phyloP scores from a whole-genome alignment of 2,888 invertebrate genomes.

The Cetonia aurata region DNA sequence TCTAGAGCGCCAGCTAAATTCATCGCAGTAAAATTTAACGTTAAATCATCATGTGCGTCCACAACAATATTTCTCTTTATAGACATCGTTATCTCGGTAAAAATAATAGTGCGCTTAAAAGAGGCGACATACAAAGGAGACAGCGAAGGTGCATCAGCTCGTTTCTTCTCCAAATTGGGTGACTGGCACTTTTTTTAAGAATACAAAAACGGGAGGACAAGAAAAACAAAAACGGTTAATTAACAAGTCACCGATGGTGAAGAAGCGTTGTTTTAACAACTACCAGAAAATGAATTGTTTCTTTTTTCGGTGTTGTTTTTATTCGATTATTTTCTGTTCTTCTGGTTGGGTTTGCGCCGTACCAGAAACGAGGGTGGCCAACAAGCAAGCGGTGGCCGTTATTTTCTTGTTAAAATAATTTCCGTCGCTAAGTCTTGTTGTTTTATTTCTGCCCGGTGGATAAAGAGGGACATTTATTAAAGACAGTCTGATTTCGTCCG shows the following conservation, averaged over 20 bases:
- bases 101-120: slow-evolving; percentile 61
- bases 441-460: too few relatives aligned
- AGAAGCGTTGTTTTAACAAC: slow-evolving; percentile 59
- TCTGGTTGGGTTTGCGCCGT: too few relatives aligned
- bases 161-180: slow-evolving; percentile 59
- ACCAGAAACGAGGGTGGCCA: too few relatives aligned
- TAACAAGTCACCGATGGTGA: slow-evolving; percentile 57
- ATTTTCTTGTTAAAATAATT: too few relatives aligned
- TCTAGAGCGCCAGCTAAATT: too few relatives aligned
- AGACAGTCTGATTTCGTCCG: too few relatives aligned
- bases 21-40: not conserved
- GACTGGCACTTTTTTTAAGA: slow-evolving; percentile 61
- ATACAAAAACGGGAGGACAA: slow-evolving; percentile 25
- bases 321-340: too few relatives aligned
- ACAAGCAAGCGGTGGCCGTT: too few relatives aligned
- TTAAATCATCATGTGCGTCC: slow-evolving; percentile 23
- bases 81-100: slow-evolving; percentile 52
- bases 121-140: slow-evolving; percentile 53
- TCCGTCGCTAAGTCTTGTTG: too few relatives aligned
- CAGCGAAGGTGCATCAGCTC: not conserved
- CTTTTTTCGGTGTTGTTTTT: not conserved
- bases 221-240: slow-evolving; percentile 57
- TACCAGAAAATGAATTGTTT: slow-evolving; percentile 56
- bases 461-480: too few relatives aligned
- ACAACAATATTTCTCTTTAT: slow-evolving; percentile 24